phyloP scores from a whole-genome alignment of 2,797 vertebrate genomes.

The Leuciscus waleckii region DNA sequence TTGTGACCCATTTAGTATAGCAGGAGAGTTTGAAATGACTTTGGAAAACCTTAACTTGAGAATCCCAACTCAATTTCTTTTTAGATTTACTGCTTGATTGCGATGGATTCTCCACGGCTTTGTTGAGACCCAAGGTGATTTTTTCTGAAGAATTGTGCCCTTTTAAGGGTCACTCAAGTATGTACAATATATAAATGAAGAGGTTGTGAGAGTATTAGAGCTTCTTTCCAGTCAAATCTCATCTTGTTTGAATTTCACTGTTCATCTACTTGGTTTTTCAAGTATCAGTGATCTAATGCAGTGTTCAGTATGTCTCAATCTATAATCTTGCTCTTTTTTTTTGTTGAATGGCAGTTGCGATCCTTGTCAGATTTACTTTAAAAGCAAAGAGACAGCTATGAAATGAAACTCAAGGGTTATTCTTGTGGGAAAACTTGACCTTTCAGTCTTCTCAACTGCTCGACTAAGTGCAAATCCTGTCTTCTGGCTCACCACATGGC shows the following conservation, averaged over 20 bases:
- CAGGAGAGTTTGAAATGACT: slow-evolving; percentile 23
- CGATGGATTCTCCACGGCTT: not conserved
- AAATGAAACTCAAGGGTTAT: not conserved
- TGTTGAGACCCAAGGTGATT: slow-evolving; percentile 8
- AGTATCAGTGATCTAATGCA: slow-evolving; percentile 21
- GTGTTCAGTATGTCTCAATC: not conserved
- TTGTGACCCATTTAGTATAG: not conserved
- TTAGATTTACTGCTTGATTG: slow-evolving; percentile 32
- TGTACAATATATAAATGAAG: slow-evolving; percentile 21
- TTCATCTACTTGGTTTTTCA: slow-evolving; percentile 15
- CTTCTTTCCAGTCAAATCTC: not conserved
- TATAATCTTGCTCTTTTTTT: slow-evolving; percentile 22
- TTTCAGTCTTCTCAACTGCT: slow-evolving; percentile 55
- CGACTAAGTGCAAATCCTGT: slow-evolving; percentile 8
- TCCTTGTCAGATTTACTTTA: slow-evolving; percentile 44
- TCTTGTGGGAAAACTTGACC: slow-evolving; percentile 43
- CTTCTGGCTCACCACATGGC: not conserved
- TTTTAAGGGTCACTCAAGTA: slow-evolving; percentile 25
- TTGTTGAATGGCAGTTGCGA: slow-evolving; percentile 17
- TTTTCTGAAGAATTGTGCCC: not conserved
- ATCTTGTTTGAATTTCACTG: slow-evolving; percentile 27
- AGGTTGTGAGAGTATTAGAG: not conserved
- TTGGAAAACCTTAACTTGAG: slow-evolving; percentile 9
- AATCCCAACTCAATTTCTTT: slow-evolving; percentile 8
- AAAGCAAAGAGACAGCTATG: slow-evolving; percentile 37